Conservation (phyloP, 2,888 invertebrate genomes). For the Aphodius sticticus region DNA sequence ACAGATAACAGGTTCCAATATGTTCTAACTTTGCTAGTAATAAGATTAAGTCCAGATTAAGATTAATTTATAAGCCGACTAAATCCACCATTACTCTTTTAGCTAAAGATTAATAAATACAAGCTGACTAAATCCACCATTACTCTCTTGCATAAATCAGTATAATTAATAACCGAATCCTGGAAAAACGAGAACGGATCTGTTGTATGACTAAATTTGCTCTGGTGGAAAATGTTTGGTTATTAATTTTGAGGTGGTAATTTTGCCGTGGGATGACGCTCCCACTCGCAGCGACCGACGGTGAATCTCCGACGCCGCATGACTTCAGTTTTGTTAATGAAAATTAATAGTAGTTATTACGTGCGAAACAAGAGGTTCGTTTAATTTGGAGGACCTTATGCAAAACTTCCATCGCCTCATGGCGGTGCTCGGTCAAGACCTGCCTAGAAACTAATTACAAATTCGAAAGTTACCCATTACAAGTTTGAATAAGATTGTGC, state of each 20-base stretch:
- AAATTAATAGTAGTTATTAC: background rate
- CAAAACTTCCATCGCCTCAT: background rate
- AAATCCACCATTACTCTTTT: background rate
- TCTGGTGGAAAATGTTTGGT: background rate
- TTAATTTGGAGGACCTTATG: background rate
- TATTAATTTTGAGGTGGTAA: background rate
- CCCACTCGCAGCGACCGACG: background rate
- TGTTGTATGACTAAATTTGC: background rate
- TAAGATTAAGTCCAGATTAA: background rate
- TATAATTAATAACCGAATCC: background rate
- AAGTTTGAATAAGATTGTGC: background rate
- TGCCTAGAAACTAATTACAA: background rate
- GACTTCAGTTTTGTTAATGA: background rate
- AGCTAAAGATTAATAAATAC: background rate
- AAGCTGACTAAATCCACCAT: background rate
- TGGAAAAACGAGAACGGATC: background rate
- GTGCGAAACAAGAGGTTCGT: slow-evolving; percentile 4
- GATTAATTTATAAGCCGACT: background rate
- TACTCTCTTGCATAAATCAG: background rate
- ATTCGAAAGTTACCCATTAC: background rate
- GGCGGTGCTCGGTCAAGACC: background rate
- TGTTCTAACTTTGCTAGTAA: background rate
- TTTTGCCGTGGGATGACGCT: background rate
- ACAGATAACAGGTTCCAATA: no score
- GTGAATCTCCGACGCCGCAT: background rate